These are phyloP conservation scores for Temnothorax nylanderi DNA, from an alignment of 1,140 invertebrate genomes.

Conservation along the genomic window DNA sequence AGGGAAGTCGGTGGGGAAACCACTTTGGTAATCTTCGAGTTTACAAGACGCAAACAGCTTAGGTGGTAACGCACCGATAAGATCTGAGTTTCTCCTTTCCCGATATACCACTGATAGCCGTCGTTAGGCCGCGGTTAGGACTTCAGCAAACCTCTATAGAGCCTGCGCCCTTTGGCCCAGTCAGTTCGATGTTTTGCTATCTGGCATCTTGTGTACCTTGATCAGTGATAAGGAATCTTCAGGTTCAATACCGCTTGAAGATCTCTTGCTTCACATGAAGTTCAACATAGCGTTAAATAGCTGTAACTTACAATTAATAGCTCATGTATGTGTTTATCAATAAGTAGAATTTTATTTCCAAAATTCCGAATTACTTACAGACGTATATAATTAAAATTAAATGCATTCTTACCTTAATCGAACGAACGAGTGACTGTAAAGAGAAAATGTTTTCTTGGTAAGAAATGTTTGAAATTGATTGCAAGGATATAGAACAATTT, in stretches of 20 bases:
- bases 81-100: slow-evolving; percentile 74
- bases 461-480: slow-evolving; percentile 51
- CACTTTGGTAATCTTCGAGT: slow-evolving; percentile 77
- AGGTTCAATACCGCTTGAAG: slow-evolving; percentile 57
- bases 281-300: slow-evolving; percentile 26
- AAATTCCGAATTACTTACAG: background rate
- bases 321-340: background rate
- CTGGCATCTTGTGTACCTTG: slow-evolving; percentile 64
- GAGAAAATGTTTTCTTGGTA: slow-evolving; percentile 30
- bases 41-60: slow-evolving; percentile 84
- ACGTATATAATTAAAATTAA: background rate
- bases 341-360: background rate
- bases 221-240: slow-evolving; percentile 64
- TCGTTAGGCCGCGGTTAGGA: slow-evolving; percentile 75
- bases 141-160: slow-evolving; percentile 64
- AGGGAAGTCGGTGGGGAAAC: slow-evolving; percentile 59
- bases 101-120: slow-evolving; percentile 74
- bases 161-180: slow-evolving; percentile 53
- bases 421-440: background rate
- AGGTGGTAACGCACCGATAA: slow-evolving; percentile 82
- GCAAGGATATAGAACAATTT: slow-evolving; percentile 30
- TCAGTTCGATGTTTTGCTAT: slow-evolving; percentile 59
- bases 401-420: background rate
- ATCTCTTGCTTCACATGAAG: slow-evolving; percentile 48
- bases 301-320: slow-evolving; percentile 53